Percentiles rank a stretch among this genome's conserved stretches.
phyloP scores from a whole-genome alignment of 2,113 vertebrate genomes.

The Saccopteryx leptura region DNA sequence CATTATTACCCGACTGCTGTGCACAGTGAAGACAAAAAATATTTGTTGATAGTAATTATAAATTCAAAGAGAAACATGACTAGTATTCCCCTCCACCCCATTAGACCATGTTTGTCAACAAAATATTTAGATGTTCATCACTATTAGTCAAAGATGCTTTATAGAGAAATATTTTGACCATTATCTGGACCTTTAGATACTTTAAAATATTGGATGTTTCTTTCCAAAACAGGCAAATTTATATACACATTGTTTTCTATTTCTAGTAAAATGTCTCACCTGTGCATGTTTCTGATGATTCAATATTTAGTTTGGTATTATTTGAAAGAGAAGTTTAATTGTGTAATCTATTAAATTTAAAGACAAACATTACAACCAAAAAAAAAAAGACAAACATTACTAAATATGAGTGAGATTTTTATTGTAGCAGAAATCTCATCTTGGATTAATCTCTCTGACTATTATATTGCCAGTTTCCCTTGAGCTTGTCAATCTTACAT shows the following conservation, averaged over 20 bases:
- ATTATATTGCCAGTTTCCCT: neutral
- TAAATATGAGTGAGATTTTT: constrained; percentile 27
- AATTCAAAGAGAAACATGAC: constrained; percentile 53
- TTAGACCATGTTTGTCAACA: neutral
- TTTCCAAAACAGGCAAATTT: constrained; percentile 40
- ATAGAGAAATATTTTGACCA: neutral
- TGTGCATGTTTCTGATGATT: neutral
- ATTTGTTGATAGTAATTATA: constrained; percentile 72
- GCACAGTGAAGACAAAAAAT: constrained; percentile 66
- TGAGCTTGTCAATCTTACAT: neutral
- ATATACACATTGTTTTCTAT: neutral
- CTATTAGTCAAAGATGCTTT: neutral
- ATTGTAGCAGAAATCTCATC: neutral
- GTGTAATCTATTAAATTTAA: constrained; percentile 40
- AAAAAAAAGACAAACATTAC: constrained; percentile 47
- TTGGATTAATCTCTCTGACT: neutral
- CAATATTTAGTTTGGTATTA: constrained; percentile 68
- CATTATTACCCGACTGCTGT: constrained; percentile 49
- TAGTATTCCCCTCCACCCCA: neutral
- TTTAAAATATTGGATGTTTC: constrained; percentile 34
- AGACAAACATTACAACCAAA: constrained; percentile 30
- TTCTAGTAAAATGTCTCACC: neutral
- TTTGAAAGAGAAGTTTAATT: constrained; percentile 35
- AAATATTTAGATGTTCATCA: constrained; percentile 16
- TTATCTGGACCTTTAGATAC: neutral